Conservation (phyloP, 2,888 invertebrate species). For the Aphodius sticticus region DNA sequence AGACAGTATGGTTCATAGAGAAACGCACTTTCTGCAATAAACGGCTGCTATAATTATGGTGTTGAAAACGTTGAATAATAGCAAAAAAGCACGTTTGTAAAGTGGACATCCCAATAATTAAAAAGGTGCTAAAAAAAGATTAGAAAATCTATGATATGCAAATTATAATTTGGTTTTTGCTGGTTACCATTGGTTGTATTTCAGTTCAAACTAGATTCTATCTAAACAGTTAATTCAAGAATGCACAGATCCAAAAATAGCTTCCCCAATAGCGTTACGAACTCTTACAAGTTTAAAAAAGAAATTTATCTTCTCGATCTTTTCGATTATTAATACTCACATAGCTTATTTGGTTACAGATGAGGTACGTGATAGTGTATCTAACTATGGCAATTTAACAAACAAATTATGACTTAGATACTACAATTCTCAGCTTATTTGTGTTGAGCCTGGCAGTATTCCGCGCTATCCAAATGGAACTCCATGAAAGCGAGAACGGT, state of each 20-base stretch:
- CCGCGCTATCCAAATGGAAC: slow-evolving; percentile 98
- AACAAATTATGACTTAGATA: slow-evolving; percentile 46
- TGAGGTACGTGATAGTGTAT: slow-evolving; percentile 51
- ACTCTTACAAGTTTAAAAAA: neutral
- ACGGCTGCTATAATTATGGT: neutral
- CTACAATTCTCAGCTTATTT: slow-evolving; percentile 69
- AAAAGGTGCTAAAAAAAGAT: too few species aligned
- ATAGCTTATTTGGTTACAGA: slow-evolving; percentile 53
- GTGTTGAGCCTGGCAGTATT: slow-evolving; percentile 99
- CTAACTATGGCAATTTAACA: slow-evolving; percentile 47
- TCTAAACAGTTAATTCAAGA: neutral
- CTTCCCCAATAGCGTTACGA: neutral
- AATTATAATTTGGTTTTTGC: neutral
- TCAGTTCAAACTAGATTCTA: neutral
- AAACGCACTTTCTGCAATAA: neutral
- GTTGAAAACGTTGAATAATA: too few species aligned
- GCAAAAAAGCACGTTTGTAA: too few species aligned
- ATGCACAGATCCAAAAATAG: neutral
- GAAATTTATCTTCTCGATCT: neutral
- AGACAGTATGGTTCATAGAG: neutral
- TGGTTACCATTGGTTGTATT: neutral
- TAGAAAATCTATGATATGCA: too few species aligned
- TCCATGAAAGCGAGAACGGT: slow-evolving; percentile 95
- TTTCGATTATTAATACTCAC: slow-evolving; percentile 13
- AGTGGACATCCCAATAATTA: too few species aligned